Conservation (phyloP, 2,888 invertebrate genomes). For the Eupeodes luniger region DNA sequence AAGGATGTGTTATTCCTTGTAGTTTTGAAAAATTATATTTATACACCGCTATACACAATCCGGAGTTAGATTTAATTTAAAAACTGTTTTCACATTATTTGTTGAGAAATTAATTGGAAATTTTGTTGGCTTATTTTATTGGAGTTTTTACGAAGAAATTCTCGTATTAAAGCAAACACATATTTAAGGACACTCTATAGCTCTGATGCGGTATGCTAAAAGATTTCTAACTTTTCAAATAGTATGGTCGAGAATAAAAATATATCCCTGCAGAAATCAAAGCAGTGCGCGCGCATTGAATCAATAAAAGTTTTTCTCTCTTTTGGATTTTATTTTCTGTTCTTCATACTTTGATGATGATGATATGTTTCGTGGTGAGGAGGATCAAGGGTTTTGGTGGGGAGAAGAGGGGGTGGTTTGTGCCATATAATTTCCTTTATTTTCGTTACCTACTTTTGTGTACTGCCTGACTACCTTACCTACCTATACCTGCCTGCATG, state of each 20-base stretch:
- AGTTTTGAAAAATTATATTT: background rate
- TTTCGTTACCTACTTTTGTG: conserved; percentile 22
- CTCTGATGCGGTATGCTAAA: conserved; percentile 64
- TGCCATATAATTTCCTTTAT: conserved; percentile 56
- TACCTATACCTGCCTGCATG: conserved; percentile 5
- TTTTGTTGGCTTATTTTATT: conserved; percentile 2
- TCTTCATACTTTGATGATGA: background rate
- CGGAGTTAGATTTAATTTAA: conserved; percentile 1
- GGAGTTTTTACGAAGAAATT: conserved; percentile 9
- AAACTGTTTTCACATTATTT: conserved; percentile 43
- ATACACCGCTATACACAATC: conserved; percentile 49
- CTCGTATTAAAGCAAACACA: conserved; percentile 61
- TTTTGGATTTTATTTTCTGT: conserved; percentile 31
- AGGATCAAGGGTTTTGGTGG: background rate
- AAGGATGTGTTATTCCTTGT: conserved; percentile 22
- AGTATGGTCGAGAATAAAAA: conserved; percentile 51
- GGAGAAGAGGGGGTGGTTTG: background rate
- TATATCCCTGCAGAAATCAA: conserved; percentile 79
- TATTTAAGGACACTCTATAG: conserved; percentile 63
- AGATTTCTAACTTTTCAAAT: conserved; percentile 65
- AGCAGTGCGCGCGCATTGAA: conserved; percentile 81
- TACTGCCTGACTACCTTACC: background rate
- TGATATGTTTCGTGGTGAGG: too few species aligned
- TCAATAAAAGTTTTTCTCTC: conserved; percentile 78
- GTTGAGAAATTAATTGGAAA: background rate